A percentile compares a stretch with the other conserved stretches of the same genome.
These are phyloP conservation scores for Acanthochromis polyacanthus DNA, from an alignment of 2,113 vertebrate genomes.

Conservation along the genomic window DNA sequence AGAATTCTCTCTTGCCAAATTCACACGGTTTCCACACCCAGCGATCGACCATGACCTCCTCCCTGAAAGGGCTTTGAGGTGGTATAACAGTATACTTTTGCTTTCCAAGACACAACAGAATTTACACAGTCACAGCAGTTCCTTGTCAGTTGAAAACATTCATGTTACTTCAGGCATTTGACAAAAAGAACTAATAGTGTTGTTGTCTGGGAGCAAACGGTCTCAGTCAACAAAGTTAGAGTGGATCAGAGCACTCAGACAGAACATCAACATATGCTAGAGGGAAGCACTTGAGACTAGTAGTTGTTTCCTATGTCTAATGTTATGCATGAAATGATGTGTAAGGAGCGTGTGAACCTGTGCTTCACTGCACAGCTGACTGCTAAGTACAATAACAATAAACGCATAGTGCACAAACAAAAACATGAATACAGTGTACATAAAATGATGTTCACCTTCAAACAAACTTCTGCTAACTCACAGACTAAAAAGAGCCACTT, in stretches of 20 bases:
- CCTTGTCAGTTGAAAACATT: not conserved
- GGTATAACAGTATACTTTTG: not conserved
- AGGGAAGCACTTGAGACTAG: not conserved
- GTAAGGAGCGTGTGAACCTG: not conserved
- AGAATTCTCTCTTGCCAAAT: not conserved
- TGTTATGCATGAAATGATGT: not conserved
- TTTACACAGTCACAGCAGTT: not conserved
- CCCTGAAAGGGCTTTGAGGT: not conserved
- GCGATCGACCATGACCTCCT: not conserved
- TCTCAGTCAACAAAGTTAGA: too few species aligned
- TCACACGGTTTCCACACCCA: not conserved
- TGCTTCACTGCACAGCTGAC: not conserved
- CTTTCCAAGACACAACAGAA: not conserved
- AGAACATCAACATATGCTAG: not conserved
- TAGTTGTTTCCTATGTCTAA: too few species aligned
- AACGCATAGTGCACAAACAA: not conserved
- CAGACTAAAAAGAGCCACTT: not conserved
- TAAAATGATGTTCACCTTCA: constrained; percentile 23
- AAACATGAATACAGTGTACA: not conserved
- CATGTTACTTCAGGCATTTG: not conserved
- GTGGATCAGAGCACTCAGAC: too few species aligned
- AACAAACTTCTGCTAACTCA: constrained; percentile 21
- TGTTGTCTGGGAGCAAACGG: too few species aligned
- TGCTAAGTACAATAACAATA: not conserved
- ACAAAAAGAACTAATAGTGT: too few species aligned